Conservation (phyloP, 2,888 invertebrate species). For the Pharmacophagus antenor region DNA sequence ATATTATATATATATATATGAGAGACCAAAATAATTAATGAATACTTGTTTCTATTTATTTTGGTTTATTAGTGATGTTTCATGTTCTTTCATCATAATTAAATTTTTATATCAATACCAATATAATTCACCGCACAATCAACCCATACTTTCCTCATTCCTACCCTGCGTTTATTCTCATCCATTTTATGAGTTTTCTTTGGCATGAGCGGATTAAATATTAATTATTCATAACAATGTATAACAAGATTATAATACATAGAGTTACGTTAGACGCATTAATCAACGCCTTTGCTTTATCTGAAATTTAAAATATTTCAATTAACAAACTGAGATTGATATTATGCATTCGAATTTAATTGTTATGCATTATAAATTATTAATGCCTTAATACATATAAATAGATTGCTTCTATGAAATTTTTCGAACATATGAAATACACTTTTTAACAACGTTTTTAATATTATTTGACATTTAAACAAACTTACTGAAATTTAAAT, state of each 20-base stretch:
- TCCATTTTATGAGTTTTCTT: background rate
- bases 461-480: too few species aligned
- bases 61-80: too few species aligned
- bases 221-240: constrained; percentile 20
- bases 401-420: too few species aligned
- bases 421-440: too few species aligned
- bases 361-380: constrained; percentile 16
- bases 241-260: constrained; percentile 11
- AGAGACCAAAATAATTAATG: too few species aligned
- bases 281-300: constrained; percentile 15
- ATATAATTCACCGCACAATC: background rate
- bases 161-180: too few species aligned
- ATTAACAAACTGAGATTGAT: constrained; percentile 19
- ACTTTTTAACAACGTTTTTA: too few species aligned
- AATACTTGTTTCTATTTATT: too few species aligned
- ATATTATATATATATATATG: too few species aligned
- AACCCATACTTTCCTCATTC: background rate
- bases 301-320: constrained; percentile 22
- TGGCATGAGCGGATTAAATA: constrained; percentile 14
- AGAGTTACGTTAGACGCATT: constrained; percentile 16
- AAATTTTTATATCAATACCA: too few species aligned
- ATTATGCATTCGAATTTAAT: constrained; percentile 20
- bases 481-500: too few species aligned
- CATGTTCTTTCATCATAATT: too few species aligned
- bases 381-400: constrained; percentile 28